A percentile compares a stretch with the other conserved stretches of the same genome.
Conservation (phyloP, 2,113 vertebrate species). For the Centropristis striata region DNA sequence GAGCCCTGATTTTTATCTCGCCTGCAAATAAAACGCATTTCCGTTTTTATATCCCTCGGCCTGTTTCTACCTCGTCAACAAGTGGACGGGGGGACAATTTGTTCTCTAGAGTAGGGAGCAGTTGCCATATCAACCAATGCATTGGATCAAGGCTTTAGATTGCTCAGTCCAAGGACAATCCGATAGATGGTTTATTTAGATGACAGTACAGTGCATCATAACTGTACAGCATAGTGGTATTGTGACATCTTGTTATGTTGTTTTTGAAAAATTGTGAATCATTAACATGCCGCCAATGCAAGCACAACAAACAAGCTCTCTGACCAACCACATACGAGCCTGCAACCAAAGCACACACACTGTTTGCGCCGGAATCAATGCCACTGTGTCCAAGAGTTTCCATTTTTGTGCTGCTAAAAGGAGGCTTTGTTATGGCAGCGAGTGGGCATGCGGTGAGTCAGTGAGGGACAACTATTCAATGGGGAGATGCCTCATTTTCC, state of each 20-base stretch:
- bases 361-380: constrained; percentile 44
- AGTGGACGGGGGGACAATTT: constrained; percentile 51
- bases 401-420: constrained; percentile 56
- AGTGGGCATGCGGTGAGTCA: constrained; percentile 62
- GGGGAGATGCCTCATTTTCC: constrained; percentile 59
- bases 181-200: constrained; percentile 11
- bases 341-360: constrained; percentile 36
- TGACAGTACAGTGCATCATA: neutral
- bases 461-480: constrained; percentile 55
- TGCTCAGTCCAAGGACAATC: constrained; percentile 12
- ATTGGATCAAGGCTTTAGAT: constrained; percentile 42
- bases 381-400: constrained; percentile 33
- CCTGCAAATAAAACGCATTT: neutral
- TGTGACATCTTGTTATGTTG: constrained; percentile 32
- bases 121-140: constrained; percentile 71
- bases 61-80: constrained; percentile 46
- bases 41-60: neutral
- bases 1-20: constrained; percentile 32
- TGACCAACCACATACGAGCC: neutral
- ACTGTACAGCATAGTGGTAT: neutral
- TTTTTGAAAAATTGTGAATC: constrained; percentile 33
- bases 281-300: neutral
- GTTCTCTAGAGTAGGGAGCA: constrained; percentile 26
- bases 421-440: constrained; percentile 48
- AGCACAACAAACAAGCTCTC: neutral